phyloP scores from a whole-genome alignment of 1,140 invertebrate species.

The Rhynchophorus ferrugineus region DNA sequence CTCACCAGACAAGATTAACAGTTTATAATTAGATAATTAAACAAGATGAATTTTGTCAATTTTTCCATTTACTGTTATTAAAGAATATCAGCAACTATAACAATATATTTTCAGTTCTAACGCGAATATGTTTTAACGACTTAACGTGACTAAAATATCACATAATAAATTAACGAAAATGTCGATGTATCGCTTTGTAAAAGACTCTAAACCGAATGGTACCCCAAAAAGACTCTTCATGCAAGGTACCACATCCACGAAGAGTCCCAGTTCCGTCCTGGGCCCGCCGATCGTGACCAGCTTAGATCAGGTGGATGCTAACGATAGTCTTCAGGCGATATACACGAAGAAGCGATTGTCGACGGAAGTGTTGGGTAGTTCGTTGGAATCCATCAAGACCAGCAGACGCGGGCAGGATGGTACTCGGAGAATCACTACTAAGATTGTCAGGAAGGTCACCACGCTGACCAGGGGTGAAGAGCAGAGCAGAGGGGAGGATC shows the following conservation, averaged over 20 bases:
- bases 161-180: constrained; percentile 36
- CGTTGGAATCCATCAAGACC: constrained; percentile 71
- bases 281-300: constrained; percentile 36
- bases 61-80: no score
- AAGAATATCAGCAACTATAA: no score
- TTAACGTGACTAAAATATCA: no score
- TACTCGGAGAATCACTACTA: constrained; percentile 71
- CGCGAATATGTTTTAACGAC: no score
- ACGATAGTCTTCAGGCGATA: constrained; percentile 56
- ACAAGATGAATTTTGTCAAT: no score
- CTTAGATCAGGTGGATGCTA: constrained; percentile 28
- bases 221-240: constrained; percentile 59
- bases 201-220: constrained; percentile 45
- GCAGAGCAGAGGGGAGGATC: constrained; percentile 62
- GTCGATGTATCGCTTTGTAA: constrained; percentile 68
- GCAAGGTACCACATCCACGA: constrained; percentile 62
- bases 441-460: constrained; percentile 83
- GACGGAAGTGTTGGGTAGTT: constrained; percentile 76
- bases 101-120: no score
- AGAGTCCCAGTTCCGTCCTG: constrained; percentile 37
- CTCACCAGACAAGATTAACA: no score
- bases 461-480: constrained; percentile 82
- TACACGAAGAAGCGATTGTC: constrained; percentile 74
- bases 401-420: constrained; percentile 67
- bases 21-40: no score